Conservation (phyloP, 2,113 vertebrate genomes). For the Tretioscincus oriximinensis region DNA sequence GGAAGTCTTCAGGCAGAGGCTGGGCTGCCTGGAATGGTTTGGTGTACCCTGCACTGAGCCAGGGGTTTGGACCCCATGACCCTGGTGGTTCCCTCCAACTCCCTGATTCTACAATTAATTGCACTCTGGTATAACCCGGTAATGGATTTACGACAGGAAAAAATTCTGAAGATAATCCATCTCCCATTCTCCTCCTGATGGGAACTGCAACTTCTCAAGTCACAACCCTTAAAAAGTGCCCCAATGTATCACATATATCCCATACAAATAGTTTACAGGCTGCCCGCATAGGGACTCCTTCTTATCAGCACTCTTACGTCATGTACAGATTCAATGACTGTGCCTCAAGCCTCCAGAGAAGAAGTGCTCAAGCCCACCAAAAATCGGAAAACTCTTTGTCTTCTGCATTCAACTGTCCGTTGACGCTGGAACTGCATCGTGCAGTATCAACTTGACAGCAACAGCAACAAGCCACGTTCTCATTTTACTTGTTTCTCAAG, state of each 20-base stretch:
- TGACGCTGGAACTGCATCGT: neutral
- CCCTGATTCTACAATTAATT: no score
- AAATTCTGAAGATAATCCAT: no score
- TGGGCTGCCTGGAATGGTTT: no score
- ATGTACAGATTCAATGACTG: neutral
- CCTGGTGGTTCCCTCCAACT: no score
- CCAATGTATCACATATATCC: neutral
- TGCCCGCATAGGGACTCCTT: neutral
- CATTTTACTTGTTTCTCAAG: constrained; percentile 16
- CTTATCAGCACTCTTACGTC: neutral
- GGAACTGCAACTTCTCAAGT: neutral
- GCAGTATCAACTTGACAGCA: neutral
- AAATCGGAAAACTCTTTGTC: neutral
- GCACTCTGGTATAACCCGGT: no score
- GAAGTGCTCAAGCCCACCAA: neutral
- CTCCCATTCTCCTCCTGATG: neutral
- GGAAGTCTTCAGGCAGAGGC: no score
- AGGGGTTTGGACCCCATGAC: no score
- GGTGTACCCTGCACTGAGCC: no score
- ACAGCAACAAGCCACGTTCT: constrained; percentile 4
- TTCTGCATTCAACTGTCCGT: no score
- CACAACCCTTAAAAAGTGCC: neutral
- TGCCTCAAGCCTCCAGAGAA: neutral
- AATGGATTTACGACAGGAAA: no score
- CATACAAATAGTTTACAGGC: neutral